Evolutionary conservation across 2,888 invertebrate species (phyloP), one percentile per base, ranked within the genome.

Genomic region (Tipula vernalis): DNA sequence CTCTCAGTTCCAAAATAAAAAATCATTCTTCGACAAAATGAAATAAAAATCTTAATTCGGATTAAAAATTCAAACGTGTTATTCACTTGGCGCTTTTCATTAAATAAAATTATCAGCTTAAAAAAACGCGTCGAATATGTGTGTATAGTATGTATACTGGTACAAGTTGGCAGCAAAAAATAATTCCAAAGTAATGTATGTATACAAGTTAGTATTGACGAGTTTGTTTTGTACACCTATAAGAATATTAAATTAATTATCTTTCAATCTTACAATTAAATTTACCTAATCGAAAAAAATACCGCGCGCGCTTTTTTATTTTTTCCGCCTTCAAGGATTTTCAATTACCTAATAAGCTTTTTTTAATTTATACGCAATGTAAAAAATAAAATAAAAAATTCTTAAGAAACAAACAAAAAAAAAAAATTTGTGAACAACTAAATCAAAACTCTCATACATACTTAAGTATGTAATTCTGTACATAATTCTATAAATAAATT

Each of bases 231-330:
- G 39, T 39, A 39, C 15, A 28, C 28, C 1, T 28, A 28, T 18
- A 71, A 71, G 71, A 71, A 71, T 71, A 71, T 71, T 71, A 71
- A 71, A 71, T 71, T 71, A 71, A 71, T 71, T 71, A 71, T 71
- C 71, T 28, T 71, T 71, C 71, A 13, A 71, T 71, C 71, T 71
- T 71, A 28, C 71, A 71, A 71, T 71, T 71, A 71, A 71, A 71
- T 28, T 71, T 71, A 71, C 71, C 71, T 71, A 28, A 28, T 71
- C 71, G 28, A 71, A 71, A 71, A 51, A 28, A 71, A 71, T 71
- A 12, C 71, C 71, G 71, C 51, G 51, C 51, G 51, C 18, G 18
- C 28, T 71, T 71, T 15, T 57, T 5, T 10, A 71, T 28, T 71
- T 57, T 51, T 57, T 57, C 28, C 28, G 71, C 10, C 28, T 71